phyloP scores from a whole-genome alignment of 2,888 invertebrate genomes.

The Tribolium freemani region DNA sequence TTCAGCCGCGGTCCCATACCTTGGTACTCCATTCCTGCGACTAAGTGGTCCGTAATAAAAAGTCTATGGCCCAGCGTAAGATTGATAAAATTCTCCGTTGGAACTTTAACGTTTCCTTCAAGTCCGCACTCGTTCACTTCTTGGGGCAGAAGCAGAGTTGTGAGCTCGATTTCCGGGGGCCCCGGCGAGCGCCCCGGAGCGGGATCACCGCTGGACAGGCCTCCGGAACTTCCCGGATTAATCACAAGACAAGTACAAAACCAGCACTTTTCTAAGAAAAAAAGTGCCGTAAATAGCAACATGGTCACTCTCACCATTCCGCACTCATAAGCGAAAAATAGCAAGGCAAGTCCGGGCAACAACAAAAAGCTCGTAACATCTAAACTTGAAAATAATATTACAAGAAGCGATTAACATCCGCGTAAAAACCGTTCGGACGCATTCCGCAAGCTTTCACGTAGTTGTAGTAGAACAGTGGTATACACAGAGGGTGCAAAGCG shows the following conservation, averaged over 20 bases:
- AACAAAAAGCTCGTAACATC: constrained; percentile 27
- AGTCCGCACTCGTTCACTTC: constrained; percentile 6
- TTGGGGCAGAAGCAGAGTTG: constrained; percentile 2
- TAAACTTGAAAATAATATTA: constrained; percentile 39
- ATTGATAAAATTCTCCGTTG: constrained; percentile 69
- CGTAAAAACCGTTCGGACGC: constrained; percentile 3
- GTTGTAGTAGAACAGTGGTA: constrained; percentile 24
- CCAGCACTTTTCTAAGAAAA: constrained; percentile 23
- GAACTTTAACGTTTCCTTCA: constrained; percentile 3
- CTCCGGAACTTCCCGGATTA: constrained; percentile 58
- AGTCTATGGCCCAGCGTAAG: constrained; percentile 70
- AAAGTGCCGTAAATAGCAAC: constrained; percentile 28
- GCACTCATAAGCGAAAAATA: not conserved
- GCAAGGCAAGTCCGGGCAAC: not conserved
- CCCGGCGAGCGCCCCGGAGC: constrained; percentile 78
- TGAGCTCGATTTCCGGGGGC: constrained; percentile 67
- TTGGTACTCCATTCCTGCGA: constrained; percentile 72
- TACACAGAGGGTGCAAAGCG: constrained; percentile 55
- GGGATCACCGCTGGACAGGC: constrained; percentile 73
- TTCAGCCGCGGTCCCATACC: constrained; percentile 63
- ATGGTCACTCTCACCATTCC: constrained; percentile 21
- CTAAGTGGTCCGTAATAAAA: constrained; percentile 69
- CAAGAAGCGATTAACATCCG: constrained; percentile 29
- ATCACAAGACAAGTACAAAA: constrained; percentile 51
- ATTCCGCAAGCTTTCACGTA: constrained; percentile 25